Base-by-base conservation (phyloP, 2,888 invertebrate species). In the Phrixothrix hirtus region DNA sequence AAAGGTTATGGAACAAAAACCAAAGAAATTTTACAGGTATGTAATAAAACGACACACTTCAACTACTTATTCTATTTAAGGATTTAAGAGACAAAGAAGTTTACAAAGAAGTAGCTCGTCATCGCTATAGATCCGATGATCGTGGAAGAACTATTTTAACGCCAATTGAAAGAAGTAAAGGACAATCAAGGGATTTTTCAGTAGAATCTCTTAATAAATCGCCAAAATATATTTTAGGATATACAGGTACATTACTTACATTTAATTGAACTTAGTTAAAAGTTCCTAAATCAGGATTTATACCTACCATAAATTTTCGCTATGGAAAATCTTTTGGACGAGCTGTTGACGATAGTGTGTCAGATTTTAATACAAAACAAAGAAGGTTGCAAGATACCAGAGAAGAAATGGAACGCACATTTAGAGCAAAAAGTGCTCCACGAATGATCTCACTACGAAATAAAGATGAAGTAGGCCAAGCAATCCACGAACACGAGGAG, bases 1-100 rank as follows among this genome's bases (percentile, higher is more conserved):
- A 84, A 85, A 72, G 81, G 85, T 68, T 87, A 86, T 72, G 86
- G 86, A 11, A 83, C 85, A 59, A 84, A 81, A 69, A 87, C 86
- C 2, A 79, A 85, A 61, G 85, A 86, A 67, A 86, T 86, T 57
- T 76, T 86, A 60, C 78, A 79, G 73, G 86, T 78, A 70, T 17
- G 36, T 32, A 15, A 10, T 25, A 2, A 26, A n/a, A 29, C 21
- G 10, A 12, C 13, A n/a, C 27, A 1, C 13, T 17, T 11, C 27
- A n/a, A 11, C 13, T 25, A 31, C 13, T 10, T 11, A 31, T 2
- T 4, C 6, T 15, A 16, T 39, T 50, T 17, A 59, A 79, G 78
- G 78, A 79, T 55, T 65, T 78, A 49, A 65, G 76, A 9, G 77
- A 77, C 50, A 76, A 75, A 57, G 72, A 73, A 50, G 69, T 77